Evolutionary conservation across 2,113 vertebrate genomes (phyloP).

Genomic region (Heterocephalus glaber): DNA sequence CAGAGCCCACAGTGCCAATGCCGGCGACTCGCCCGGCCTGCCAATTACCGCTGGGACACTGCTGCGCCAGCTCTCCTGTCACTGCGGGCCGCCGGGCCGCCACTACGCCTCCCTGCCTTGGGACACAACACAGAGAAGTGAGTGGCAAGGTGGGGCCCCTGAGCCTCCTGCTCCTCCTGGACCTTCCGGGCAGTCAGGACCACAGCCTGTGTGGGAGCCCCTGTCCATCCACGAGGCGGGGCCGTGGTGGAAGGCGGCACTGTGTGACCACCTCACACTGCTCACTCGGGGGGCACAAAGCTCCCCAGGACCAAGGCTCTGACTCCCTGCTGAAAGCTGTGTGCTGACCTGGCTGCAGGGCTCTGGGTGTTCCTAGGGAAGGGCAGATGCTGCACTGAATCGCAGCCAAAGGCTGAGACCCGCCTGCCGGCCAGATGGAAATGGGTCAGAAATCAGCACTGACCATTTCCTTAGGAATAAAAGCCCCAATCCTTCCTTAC

Average conservation of each 20-base stretch:
- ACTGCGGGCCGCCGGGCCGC: slow-evolving; percentile 78
- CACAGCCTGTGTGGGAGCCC: rapidly evolving
- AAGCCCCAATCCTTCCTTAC: neutral
- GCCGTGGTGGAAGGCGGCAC: neutral
- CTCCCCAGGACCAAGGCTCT: neutral
- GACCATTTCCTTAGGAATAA: neutral
- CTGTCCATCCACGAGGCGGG: too few species aligned
- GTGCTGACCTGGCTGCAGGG: neutral
- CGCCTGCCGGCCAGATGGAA: neutral
- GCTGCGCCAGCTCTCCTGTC: slow-evolving; percentile 81
- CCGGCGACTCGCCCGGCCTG: slow-evolving; percentile 67
- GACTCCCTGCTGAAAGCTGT: neutral
- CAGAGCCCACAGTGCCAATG: slow-evolving; percentile 69
- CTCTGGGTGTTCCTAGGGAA: too few species aligned
- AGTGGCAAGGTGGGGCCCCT: slow-evolving; percentile 67
- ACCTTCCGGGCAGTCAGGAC: neutral
- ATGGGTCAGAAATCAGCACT: rapidly evolving
- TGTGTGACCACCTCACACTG: neutral
- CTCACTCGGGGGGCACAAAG: neutral
- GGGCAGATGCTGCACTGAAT: too few species aligned
- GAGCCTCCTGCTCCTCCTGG: neutral
- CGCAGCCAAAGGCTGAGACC: neutral
- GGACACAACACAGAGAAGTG: slow-evolving; percentile 82
- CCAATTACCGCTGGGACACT: slow-evolving; percentile 83
- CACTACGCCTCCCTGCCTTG: slow-evolving; percentile 83